Conservation (phyloP, 1,140 invertebrate species). For the Philaenus spumarius region DNA sequence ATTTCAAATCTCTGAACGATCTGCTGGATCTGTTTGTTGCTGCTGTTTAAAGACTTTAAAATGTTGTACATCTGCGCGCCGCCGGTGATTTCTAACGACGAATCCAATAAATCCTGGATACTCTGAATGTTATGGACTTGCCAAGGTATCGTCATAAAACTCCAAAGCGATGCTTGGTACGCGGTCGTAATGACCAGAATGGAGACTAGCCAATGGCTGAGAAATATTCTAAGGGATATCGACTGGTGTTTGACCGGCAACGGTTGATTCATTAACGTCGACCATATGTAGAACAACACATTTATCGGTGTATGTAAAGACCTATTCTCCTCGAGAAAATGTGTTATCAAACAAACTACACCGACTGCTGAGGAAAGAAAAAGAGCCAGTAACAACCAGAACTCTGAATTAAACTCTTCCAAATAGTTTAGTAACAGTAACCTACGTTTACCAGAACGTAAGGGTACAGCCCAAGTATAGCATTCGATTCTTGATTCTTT, state of each 20-base stretch:
- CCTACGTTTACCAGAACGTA: slow-evolving; percentile 19
- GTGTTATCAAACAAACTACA: not conserved
- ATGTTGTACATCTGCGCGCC: slow-evolving; percentile 20
- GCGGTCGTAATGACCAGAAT: slow-evolving; percentile 25
- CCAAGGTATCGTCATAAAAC: slow-evolving; percentile 25
- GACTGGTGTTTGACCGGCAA: not conserved
- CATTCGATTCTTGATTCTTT: slow-evolving; percentile 24
- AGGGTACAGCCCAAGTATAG: slow-evolving; percentile 26
- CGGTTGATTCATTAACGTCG: slow-evolving; percentile 22
- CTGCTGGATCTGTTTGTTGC: slow-evolving; percentile 3
- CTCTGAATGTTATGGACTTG: slow-evolving; percentile 20
- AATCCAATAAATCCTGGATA: slow-evolving; percentile 20
- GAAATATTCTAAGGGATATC: slow-evolving; percentile 17
- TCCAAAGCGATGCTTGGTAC: slow-evolving; percentile 26
- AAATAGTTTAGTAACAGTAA: slow-evolving; percentile 20
- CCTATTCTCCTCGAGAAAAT: not conserved
- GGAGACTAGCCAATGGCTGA: slow-evolving; percentile 23
- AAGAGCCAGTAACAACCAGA: slow-evolving; percentile 19
- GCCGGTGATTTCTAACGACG: slow-evolving; percentile 11
- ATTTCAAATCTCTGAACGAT: slow-evolving; percentile 17
- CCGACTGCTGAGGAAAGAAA: not conserved
- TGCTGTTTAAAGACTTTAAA: slow-evolving; percentile 16
- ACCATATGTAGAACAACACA: slow-evolving; percentile 16
- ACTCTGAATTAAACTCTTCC: slow-evolving; percentile 18
- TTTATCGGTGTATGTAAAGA: not conserved